A percentile compares a stretch with the other conserved stretches of the same genome.
Conservation (phyloP, 2,888 invertebrate species). For the Nowickia ferox region DNA sequence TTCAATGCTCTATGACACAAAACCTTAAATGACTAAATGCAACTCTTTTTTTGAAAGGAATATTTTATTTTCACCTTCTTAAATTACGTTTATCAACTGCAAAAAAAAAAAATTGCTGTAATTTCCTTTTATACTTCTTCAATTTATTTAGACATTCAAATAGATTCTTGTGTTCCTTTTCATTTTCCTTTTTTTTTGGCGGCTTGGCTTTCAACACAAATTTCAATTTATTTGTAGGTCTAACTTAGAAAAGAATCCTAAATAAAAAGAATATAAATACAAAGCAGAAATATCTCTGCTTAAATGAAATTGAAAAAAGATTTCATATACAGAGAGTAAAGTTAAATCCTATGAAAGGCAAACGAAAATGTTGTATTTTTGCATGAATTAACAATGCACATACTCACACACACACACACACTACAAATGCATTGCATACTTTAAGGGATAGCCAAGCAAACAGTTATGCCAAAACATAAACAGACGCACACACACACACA, state of each 20-base stretch:
- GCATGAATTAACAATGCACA: constrained; percentile 29
- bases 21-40: too few relatives aligned
- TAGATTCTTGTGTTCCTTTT: not conserved
- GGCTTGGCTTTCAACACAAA: constrained; percentile 45
- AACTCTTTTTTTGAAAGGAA: too few relatives aligned
- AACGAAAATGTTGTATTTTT: constrained; percentile 50
- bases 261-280: constrained; percentile 9
- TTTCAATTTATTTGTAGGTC: constrained; percentile 20
- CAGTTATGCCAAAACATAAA: not conserved
- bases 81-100: too few relatives aligned
- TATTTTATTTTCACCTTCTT: too few relatives aligned
- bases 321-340: constrained; percentile 10
- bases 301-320: constrained; percentile 32
- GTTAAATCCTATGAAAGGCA: constrained; percentile 21
- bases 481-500: constrained; percentile 1
- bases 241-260: not conserved
- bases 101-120: not conserved
- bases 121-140: not conserved
- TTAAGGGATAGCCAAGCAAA: not conserved
- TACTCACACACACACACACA: not conserved
- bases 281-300: constrained; percentile 16
- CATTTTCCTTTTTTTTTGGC: not conserved
- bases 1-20: too few relatives aligned
- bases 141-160: not conserved
- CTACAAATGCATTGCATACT: constrained; percentile 46